Conservation (phyloP, 2,797 vertebrate genomes). For the Heliangelus exortis region DNA sequence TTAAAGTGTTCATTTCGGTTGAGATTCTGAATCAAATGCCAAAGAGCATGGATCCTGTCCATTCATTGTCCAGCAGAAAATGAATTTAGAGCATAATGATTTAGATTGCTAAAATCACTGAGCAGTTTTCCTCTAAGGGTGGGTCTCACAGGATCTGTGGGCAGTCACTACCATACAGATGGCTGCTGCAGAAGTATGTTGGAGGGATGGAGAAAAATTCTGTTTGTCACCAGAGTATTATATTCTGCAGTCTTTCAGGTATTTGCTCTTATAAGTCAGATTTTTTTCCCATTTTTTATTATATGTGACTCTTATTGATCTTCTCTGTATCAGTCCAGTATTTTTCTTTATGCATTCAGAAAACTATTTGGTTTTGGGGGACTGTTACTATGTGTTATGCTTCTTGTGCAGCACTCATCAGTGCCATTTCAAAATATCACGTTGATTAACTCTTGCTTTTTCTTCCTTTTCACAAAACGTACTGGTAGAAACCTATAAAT, state of each 20-base stretch:
- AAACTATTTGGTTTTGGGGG: background rate
- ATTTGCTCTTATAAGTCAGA: background rate
- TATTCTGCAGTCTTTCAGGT: background rate
- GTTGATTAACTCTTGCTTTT: background rate
- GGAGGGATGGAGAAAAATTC: background rate
- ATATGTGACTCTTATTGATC: background rate
- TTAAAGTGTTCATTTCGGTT: background rate
- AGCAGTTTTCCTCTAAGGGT: background rate
- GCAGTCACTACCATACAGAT: background rate
- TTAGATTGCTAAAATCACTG: background rate
- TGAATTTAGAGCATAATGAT: background rate
- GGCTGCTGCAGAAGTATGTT: background rate
- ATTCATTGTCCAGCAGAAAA: background rate
- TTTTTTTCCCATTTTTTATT: background rate
- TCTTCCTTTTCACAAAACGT: background rate
- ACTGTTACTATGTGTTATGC: background rate
- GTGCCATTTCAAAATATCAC: background rate
- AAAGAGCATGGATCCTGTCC: accelerated
- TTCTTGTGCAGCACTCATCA: background rate
- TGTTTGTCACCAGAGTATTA: background rate
- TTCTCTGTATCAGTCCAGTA: background rate
- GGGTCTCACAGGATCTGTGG: background rate
- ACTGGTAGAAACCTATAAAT: background rate
- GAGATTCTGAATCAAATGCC: background rate
- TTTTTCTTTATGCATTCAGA: background rate